Evolutionary conservation across 1,140 invertebrate genomes (phyloP).

Genomic region (Branchinecta lynchi): DNA sequence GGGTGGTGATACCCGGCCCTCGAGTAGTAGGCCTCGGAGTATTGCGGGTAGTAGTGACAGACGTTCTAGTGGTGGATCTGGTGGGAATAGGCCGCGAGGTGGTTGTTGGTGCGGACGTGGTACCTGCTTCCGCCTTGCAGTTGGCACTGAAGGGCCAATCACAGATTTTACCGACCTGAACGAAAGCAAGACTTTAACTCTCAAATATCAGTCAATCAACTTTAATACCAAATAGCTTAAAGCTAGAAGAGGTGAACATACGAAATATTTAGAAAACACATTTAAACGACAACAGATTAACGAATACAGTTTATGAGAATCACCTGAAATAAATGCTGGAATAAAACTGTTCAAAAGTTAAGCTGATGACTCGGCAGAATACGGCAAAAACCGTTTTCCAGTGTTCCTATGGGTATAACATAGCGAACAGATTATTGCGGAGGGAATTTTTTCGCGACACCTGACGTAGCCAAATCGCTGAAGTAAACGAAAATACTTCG

Average conservation of each 20-base stretch:
- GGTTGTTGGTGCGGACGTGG: not conserved
- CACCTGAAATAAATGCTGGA: not conserved
- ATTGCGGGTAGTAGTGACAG: not conserved
- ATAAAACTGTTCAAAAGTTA: not conserved
- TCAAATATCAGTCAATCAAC: not conserved
- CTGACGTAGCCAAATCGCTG: no score
- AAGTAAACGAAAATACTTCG: no score
- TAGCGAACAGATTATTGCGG: no score
- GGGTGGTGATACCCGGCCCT: not conserved
- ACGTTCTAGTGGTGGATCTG: not conserved
- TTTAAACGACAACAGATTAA: no score
- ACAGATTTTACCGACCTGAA: constrained; percentile 32
- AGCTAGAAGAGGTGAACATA: no score
- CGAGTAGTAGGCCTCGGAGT: not conserved
- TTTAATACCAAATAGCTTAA: not conserved
- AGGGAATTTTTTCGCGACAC: no score
- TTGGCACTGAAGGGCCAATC: constrained; percentile 59
- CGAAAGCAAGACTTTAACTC: not conserved
- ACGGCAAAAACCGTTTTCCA: no score
- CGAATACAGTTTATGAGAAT: not conserved
- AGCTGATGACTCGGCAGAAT: no score
- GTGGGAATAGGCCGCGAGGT: not conserved
- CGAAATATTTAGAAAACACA: no score
- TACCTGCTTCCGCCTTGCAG: constrained; percentile 31
- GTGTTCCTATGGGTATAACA: no score